Evolutionary conservation across 2,797 vertebrate species (phyloP), one percentile per base, ranked within the genome.

Genomic region (Aplochiton taeniatus): DNA sequence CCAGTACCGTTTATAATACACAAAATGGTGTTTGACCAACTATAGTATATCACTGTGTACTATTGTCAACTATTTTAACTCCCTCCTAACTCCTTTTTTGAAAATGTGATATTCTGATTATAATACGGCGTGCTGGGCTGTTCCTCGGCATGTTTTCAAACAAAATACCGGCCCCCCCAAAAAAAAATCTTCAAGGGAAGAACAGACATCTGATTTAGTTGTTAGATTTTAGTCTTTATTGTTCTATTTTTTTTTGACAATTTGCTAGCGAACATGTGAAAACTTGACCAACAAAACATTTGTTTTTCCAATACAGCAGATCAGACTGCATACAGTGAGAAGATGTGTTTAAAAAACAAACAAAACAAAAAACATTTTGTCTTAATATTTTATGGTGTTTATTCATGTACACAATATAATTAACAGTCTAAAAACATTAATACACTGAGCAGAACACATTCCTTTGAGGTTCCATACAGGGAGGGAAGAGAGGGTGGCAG

Each of bases 351-450:
- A 65, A 72, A 58, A 79, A 74, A 84, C 78, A 83, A 78, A 63
- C 65, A 61, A 73, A 51, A 65, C 54, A 65, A 70, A 58, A 65
- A 45, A 73, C 11, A 18, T 43, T 74, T 65, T 74, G 60, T 75
- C 74, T 72, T 69, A 76, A 87, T 82, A 75, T 85, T 83, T 63
- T 57, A 82, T 82, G 78, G 68, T 77, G 65, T 76, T 84, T 83
- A 85, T 86, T 88, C 84, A 87, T 90, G 86, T 90, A 87, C 90
- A 93, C 89, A 87, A 86, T 86, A 86, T 85, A 31, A 31, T 31
- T 31, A 91, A 92, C 89, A 90, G 88, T 91, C 91, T 92, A 93
- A 89, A 92, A 91, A 92, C 90, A 90, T 85, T 86, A 78, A 91
- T 88, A 91, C 84, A 83, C 85, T 91, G 75, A 90, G 87, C 85